A percentile compares a stretch with the other conserved stretches of the same genome.
Conservation (phyloP, 2,888 invertebrate species). For the Ophion ellenae region DNA sequence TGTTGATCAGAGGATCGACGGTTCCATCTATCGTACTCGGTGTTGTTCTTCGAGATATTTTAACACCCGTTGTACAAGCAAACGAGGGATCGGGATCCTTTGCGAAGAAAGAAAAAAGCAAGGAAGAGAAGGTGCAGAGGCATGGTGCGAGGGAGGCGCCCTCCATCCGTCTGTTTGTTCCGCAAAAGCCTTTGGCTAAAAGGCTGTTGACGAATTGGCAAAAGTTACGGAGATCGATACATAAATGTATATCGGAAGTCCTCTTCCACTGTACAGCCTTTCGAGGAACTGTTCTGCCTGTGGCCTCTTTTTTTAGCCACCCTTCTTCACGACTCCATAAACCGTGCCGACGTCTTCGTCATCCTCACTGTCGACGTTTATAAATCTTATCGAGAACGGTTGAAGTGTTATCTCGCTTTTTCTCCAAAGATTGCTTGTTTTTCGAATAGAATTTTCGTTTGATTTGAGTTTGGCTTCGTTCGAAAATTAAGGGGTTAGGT, state of each 20-base stretch:
- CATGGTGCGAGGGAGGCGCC: not conserved
- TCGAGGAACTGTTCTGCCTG: constrained; percentile 40
- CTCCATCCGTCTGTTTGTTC: constrained; percentile 53
- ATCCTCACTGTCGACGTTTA: constrained; percentile 22
- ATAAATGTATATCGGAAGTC: not conserved
- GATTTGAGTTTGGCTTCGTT: no score
- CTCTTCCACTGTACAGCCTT: constrained; percentile 2
- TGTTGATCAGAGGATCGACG: not conserved
- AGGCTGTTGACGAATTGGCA: constrained; percentile 58
- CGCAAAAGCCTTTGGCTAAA: constrained; percentile 50
- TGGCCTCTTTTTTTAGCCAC: not conserved
- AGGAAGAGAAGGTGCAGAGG: not conserved
- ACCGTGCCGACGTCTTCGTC: constrained; percentile 41
- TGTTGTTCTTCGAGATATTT: not conserved
- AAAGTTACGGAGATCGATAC: constrained; percentile 37
- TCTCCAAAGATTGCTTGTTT: not conserved
- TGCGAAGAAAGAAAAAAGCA: constrained; percentile 12
- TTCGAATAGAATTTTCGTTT: no score
- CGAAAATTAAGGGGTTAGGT: no score
- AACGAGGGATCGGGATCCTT: constrained; percentile 4
- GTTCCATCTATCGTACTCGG: not conserved
- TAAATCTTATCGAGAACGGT: not conserved
- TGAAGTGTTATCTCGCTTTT: not conserved
- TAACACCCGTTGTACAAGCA: not conserved
- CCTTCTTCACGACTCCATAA: constrained; percentile 29